Evolutionary conservation across 2,113 vertebrate species (phyloP).

Genomic region (Crotalus helleri): DNA sequence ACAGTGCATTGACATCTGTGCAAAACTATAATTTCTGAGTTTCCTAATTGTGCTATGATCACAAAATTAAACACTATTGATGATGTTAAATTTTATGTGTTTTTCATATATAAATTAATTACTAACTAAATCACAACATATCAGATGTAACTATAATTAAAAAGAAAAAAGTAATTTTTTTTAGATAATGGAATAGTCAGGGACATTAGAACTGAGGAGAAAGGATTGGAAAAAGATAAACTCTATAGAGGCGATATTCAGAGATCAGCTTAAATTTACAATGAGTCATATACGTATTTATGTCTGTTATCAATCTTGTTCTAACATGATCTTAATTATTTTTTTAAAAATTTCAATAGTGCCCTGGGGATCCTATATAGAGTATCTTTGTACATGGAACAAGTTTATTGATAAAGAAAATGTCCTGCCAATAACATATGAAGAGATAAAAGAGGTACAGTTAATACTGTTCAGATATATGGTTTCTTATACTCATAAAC

Average conservation of each 20-base stretch:
- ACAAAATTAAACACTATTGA: neutral
- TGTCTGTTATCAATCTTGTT: neutral
- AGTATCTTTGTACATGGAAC: conserved; percentile 76
- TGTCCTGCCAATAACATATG: conserved; percentile 74
- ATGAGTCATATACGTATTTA: neutral
- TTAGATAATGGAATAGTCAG: neutral
- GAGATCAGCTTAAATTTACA: neutral
- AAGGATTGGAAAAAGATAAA: neutral
- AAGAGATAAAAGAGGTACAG: conserved; percentile 77
- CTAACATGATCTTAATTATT: neutral
- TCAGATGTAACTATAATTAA: neutral
- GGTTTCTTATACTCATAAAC: neutral
- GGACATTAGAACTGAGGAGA: neutral
- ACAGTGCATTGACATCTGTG: neutral
- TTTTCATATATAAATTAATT: neutral
- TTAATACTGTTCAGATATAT: neutral
- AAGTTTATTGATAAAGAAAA: conserved; percentile 70
- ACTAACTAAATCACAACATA: neutral
- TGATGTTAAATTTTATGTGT: neutral
- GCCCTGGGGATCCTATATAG: conserved; percentile 82
- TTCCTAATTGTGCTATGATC: neutral
- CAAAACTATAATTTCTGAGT: neutral
- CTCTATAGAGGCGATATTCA: neutral
- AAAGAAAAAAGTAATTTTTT: neutral
- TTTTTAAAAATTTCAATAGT: conserved; percentile 50